Conservation (phyloP, 2,888 invertebrate genomes). For the Amphipoea oculea region DNA sequence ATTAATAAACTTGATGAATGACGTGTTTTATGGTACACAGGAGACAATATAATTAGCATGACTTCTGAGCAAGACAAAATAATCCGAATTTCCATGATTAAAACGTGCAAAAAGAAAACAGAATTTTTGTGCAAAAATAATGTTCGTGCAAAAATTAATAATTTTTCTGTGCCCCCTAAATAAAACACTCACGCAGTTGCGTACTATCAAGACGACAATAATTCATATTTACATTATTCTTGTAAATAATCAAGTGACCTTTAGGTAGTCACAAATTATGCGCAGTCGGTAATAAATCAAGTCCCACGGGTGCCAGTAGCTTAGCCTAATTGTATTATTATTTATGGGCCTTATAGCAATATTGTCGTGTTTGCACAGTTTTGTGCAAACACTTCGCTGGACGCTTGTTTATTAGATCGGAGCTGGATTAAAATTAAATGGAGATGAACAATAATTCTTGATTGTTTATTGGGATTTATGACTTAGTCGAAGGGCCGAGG, state of each 20-base stretch:
- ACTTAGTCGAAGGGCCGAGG: neutral
- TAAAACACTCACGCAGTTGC: slow-evolving; percentile 22
- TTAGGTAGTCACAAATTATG: slow-evolving; percentile 70
- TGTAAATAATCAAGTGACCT: slow-evolving; percentile 64
- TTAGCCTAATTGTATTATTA: slow-evolving; percentile 82
- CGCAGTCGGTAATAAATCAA: slow-evolving; percentile 75
- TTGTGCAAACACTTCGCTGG: slow-evolving; percentile 71
- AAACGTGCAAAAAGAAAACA: neutral
- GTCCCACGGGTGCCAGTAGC: slow-evolving; percentile 71
- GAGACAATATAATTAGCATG: slow-evolving; percentile 20
- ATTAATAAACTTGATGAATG: neutral
- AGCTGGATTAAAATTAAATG: slow-evolving; percentile 57
- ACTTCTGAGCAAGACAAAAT: neutral
- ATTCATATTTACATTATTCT: slow-evolving; percentile 59
- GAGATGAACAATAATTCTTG: slow-evolving; percentile 47
- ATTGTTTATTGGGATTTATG: slow-evolving; percentile 28
- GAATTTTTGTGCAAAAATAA: too few relatives aligned
- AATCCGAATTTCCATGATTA: slow-evolving; percentile 17
- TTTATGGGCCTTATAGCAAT: slow-evolving; percentile 78
- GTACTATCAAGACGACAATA: slow-evolving; percentile 53
- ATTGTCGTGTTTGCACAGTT: slow-evolving; percentile 73
- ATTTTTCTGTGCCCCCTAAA: slow-evolving; percentile 26
- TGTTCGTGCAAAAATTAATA: slow-evolving; percentile 9
- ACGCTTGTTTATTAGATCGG: slow-evolving; percentile 62
- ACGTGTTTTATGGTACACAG: slow-evolving; percentile 8